Base-by-base conservation (phyloP, 2,888 invertebrate genomes). In the Mythimna ferrago region DNA sequence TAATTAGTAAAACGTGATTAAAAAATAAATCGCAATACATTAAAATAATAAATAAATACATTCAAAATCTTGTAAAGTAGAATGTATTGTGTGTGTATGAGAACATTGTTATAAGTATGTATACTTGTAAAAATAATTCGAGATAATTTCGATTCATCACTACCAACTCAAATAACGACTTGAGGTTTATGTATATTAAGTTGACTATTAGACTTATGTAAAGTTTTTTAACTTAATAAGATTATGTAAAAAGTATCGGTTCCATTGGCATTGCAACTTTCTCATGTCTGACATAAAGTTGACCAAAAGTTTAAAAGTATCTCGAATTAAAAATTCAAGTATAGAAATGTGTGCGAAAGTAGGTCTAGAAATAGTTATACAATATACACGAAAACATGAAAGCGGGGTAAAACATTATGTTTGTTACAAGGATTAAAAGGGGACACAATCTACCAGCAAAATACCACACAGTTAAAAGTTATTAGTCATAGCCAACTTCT, bases 311-410 rank as follows among this genome's bases (percentile, higher is more conserved):
- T 11, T 3, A 16, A 48, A 48, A 19, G 5, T 19, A 48, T 19
- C 48, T 48, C 48, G 48, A 48, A 48, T 48, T 48, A 48, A 48
- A 16, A 48, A 48, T 48, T 1, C 48, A 48, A 48, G 48, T 48
- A 48, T 48, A 61, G 53, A 65, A 64, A 65, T 66, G 32, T 80
- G 78, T 72, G 68, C 68, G 68, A 72, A 78, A 68, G 68, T 76
- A 58, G 53, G 19, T 73, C 14, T 58, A 71, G 51, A 64, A 26
- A 67, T 61, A 76, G 19, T 58, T 63, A 54, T 26, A 51, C 64
- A 60, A 14, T 62, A 62, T 32, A 48, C 16, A 48, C 48, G 48
- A 48, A 65, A 41, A 66, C n/a, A 53, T 38, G n/a, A 66, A 53
- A 48, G 57, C 44, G 10, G n/a, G 11, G 9, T 48, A 73, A 61